Evolutionary conservation across 1,140 invertebrate species (phyloP), one percentile per base, ranked within the genome.

Genomic region (Idris sp.): DNA sequence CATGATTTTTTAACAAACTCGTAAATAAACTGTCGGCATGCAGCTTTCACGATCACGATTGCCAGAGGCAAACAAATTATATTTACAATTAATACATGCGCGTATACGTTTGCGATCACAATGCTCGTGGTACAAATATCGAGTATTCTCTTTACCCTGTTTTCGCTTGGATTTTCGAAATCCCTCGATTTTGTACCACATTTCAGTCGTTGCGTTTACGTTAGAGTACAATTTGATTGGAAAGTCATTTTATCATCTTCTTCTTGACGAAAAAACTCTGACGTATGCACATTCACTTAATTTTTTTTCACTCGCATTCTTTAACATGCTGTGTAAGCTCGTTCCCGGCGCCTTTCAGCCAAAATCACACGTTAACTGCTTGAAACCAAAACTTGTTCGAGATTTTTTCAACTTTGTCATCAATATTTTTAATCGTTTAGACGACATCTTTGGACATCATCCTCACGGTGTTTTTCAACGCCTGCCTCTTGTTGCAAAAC

Each of bases 401-500:
- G 16, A 44, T 59, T 54, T 62, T 51, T 28, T 9, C 9, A 15
- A 58, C 7, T 22, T 33, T 26, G 35, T 40, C 5, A 9, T 26
- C 9, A n/a, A 19, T 53, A 38, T 10, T 31, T 13, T 18, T 8
- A n/a, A 38, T 10, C 26, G 25, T 15, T 74, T 73, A 79, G 7
- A 44, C 77, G 9, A 93, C 92, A 38, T 92, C 91, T 89, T 95
- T 95, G 41, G 93, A 94, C 93, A 95, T 95, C 94, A 95, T 94
- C 76, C 94, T 89, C 31, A 95, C 96, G 6, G 96, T 97, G 86
- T 98, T 99, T 86, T 98, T 98, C 28, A 98, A 88, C 0, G 97
- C 96, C 87, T 99, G 97, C 69, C 97, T 90, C 88, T 98, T 99
- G 88, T 99, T 99, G 88, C 97, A 99, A 87, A 99, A 99, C 97